Conservation (phyloP, 2,888 invertebrate species). For the Harmothoe impar region DNA sequence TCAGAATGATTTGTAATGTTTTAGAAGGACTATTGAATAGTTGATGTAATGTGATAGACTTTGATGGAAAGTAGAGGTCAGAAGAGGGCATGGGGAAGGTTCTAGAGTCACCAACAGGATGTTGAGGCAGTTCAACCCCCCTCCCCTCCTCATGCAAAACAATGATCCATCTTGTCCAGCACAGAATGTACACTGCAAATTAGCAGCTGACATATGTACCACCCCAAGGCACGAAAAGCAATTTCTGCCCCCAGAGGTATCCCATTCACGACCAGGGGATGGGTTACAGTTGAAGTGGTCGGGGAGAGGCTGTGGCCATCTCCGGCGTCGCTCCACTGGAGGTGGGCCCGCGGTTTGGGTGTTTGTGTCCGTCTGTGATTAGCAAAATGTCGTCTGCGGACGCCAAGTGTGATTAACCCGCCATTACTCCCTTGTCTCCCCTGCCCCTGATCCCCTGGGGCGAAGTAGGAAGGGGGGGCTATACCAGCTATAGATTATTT, state of each 20-base stretch:
- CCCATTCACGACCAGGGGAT: background rate
- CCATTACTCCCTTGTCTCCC: background rate
- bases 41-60: background rate
- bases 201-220: background rate
- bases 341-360: background rate
- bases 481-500: background rate
- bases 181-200: background rate
- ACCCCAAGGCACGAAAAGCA: slow-evolving; percentile 15
- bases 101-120: background rate
- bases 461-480: background rate
- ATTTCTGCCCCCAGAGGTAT: slow-evolving; percentile 18
- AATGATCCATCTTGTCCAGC: background rate
- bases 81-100: background rate
- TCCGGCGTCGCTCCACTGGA: background rate
- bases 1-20: background rate
- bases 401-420: slow-evolving; percentile 5
- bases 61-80: background rate
- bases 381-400: background rate
- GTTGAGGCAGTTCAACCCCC: background rate
- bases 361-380: background rate
- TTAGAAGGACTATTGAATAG: too few species aligned
- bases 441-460: background rate
- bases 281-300: background rate
- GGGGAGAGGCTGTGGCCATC: background rate
- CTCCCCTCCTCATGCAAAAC: background rate